phyloP scores from a whole-genome alignment of 2,113 vertebrate genomes.

The Laticauda colubrina region DNA sequence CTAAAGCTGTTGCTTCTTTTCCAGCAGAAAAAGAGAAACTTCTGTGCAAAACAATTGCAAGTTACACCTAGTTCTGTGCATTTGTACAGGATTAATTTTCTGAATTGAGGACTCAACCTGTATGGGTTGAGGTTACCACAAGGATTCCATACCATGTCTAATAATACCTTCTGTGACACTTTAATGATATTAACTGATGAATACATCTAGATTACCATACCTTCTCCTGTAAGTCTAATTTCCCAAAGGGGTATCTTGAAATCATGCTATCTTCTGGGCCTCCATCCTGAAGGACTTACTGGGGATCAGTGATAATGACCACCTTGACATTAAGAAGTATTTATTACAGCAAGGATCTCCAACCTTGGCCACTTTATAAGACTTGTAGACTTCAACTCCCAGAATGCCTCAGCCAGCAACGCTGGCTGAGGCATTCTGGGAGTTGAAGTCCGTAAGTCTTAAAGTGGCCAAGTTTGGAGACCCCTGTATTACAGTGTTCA shows the following conservation, averaged over 20 bases:
- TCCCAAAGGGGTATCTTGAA: background rate
- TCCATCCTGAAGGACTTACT: background rate
- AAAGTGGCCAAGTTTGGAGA: no score
- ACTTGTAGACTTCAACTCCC: no score
- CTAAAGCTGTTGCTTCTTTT: background rate
- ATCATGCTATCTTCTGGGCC: background rate
- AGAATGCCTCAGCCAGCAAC: no score
- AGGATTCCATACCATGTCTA: background rate
- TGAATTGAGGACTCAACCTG: background rate
- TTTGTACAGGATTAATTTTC: background rate
- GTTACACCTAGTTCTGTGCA: background rate
- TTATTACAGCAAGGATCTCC: no score
- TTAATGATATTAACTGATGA: background rate
- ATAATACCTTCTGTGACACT: background rate
- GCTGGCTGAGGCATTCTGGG: no score
- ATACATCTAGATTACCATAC: background rate
- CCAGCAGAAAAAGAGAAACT: background rate
- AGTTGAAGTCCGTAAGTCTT: no score
- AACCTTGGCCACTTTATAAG: no score
- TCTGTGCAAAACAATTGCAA: background rate
- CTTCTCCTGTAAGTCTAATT: background rate
- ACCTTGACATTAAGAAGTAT: background rate
- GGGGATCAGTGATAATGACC: background rate
- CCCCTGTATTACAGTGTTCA: background rate
- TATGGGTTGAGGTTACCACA: background rate